Percentiles rank a stretch among this genome's conserved stretches.
Conservation (phyloP, 2,113 vertebrate genomes). For the Chroicocephalus ridibundus region DNA sequence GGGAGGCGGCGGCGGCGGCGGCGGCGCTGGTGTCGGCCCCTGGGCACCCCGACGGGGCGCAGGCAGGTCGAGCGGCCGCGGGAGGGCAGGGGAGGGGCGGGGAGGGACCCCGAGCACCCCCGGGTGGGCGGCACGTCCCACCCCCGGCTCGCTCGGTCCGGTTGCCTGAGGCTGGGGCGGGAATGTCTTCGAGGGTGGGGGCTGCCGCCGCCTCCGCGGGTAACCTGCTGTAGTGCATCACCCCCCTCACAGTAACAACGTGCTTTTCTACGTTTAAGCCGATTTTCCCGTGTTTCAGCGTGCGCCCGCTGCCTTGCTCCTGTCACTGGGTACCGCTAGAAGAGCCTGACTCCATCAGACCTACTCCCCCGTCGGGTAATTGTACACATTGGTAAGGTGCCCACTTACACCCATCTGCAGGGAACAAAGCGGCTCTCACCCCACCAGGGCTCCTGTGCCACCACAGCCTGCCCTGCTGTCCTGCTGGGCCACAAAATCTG, state of each 20-base stretch:
- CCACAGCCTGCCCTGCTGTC: neutral
- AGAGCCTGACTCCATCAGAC: neutral
- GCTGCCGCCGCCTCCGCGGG: neutral
- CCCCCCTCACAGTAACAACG: fast-evolving
- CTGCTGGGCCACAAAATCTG: neutral
- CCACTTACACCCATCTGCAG: neutral
- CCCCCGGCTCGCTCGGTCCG: neutral
- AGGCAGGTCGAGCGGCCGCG: neutral
- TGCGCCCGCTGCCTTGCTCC: fast-evolving
- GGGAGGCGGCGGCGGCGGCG: neutral
- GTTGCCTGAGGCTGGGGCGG: neutral
- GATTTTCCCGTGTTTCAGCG: neutral
- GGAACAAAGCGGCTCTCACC: neutral
- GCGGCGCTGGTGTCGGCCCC: neutral
- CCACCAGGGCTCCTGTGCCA: neutral
- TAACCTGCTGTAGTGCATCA: neutral
- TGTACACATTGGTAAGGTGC: fast-evolving
- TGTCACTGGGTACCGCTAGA: fast-evolving
- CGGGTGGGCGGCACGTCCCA: neutral
- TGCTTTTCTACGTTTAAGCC: neutral
- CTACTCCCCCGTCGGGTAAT: neutral
- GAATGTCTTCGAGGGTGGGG: fast-evolving
- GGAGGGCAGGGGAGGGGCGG: neutral
- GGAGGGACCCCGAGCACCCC: neutral
- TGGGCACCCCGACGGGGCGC: neutral